Percentiles rank a stretch among this genome's conserved stretches.
These are phyloP conservation scores for Astur gentilis DNA, from an alignment of 2,113 vertebrate genomes.

Conservation along the genomic window DNA sequence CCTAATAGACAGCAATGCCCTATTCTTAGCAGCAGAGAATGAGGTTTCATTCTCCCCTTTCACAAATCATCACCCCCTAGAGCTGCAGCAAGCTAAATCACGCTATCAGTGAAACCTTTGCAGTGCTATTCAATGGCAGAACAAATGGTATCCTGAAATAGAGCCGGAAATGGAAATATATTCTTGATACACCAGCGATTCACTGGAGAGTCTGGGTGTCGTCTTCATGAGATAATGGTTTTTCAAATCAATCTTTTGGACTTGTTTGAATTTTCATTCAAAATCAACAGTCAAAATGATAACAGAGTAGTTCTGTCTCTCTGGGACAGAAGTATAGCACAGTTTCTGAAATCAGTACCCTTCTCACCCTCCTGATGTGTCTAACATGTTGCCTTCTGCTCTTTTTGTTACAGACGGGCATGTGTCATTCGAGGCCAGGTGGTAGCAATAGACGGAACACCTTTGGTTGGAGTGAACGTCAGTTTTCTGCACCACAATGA, in stretches of 20 bases:
- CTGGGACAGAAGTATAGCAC: neutral
- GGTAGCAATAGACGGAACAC: conserved; percentile 85
- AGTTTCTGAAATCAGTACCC: neutral
- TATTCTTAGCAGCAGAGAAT: neutral
- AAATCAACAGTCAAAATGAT: neutral
- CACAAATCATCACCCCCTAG: neutral
- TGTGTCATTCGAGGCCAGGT: conserved; percentile 93
- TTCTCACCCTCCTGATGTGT: neutral
- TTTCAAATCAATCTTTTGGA: neutral
- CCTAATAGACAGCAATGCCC: neutral
- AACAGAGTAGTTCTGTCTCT: neutral
- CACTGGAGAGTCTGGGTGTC: neutral
- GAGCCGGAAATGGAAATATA: neutral
- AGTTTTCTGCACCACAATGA: conserved; percentile 92
- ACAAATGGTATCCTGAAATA: neutral
- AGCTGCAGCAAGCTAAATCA: neutral
- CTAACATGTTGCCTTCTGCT: neutral
- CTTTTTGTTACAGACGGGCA: conserved; percentile 76
- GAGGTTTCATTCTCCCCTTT: conserved; percentile 1
- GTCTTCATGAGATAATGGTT: neutral
- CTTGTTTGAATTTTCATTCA: neutral
- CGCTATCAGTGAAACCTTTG: neutral
- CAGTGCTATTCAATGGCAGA: neutral
- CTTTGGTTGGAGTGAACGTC: conserved; percentile 95
- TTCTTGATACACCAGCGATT: neutral